Percentiles rank a stretch among this genome's conserved stretches.
phyloP scores from a whole-genome alignment of 1,140 invertebrate species.

The Luehdorfia chinensis region DNA sequence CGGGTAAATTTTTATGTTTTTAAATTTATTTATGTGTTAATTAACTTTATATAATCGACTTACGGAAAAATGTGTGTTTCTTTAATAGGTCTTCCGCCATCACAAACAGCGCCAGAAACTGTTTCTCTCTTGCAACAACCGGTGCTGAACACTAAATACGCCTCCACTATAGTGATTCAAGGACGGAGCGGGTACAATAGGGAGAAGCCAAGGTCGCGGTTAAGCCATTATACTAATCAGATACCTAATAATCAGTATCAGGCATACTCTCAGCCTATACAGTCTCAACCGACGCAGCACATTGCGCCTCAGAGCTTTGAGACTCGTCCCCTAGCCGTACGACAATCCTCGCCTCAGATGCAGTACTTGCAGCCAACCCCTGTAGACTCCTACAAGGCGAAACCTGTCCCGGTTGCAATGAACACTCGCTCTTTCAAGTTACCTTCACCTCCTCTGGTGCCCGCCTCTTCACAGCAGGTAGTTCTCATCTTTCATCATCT shows the following conservation, averaged over 20 bases:
- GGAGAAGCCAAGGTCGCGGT: slow-evolving; percentile 53
- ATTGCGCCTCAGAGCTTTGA: slow-evolving; percentile 31
- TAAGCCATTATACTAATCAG: slow-evolving; percentile 42
- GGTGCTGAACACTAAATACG: slow-evolving; percentile 55
- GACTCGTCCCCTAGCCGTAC: slow-evolving; percentile 25
- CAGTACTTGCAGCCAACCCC: slow-evolving; percentile 53
- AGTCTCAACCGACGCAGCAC: slow-evolving; percentile 21
- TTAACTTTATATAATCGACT: not conserved
- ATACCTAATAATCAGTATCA: slow-evolving; percentile 48
- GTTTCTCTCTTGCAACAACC: slow-evolving; percentile 65
- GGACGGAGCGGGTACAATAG: slow-evolving; percentile 45
- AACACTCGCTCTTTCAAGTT: slow-evolving; percentile 58
- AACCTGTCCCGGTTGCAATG: slow-evolving; percentile 24
- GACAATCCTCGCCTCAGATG: slow-evolving; percentile 37
- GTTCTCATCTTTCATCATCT: not conserved
- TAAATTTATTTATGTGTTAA: not conserved
- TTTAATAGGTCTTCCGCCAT: slow-evolving; percentile 48
- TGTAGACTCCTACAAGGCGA: slow-evolving; percentile 46
- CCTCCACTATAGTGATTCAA: slow-evolving; percentile 50
- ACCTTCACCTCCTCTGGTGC: slow-evolving; percentile 55
- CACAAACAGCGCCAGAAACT: slow-evolving; percentile 63
- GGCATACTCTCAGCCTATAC: slow-evolving; percentile 37
- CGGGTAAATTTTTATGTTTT: slow-evolving; percentile 30
- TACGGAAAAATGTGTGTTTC: not conserved
- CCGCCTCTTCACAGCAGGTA: slow-evolving; percentile 50